Evolutionary conservation across 2,113 vertebrate species (phyloP), one percentile per base, ranked within the genome.

Genomic region (Heterochromis multidens): DNA sequence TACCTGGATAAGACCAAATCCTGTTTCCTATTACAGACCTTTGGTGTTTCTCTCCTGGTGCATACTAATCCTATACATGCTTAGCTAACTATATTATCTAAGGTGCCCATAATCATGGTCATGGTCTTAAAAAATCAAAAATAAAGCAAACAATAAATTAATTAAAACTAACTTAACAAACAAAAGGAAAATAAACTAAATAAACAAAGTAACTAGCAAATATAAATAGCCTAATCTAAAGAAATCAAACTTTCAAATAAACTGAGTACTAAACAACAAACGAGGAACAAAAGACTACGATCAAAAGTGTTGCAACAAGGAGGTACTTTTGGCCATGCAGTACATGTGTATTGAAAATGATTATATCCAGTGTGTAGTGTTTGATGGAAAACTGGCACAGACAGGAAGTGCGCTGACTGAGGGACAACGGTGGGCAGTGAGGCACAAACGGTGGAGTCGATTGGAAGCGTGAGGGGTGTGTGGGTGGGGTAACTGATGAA

Each of bases 301-400:
- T 4, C 40, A 43, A 43, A 43, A 43, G 13, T 12, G 31, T 31
- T 43, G 12, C 40, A 43, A 43, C 40, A 43, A 43, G 13, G 40
- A 4, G 13, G 40, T 14, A 43, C 43, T 46, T 14, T 46, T 46
- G 29, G 43, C 43, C 43, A 72, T 8, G 17, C 67, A 72, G 43
- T 52, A 13, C 43, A 72, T 52, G 43, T 49, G 67, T 31, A 1
- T 81, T 87, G 81, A 79, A 25, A 84, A 93, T 93, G 89, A 92
- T 79, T 90, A 94, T 87, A 84, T 93, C 93, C 94, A 89, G 86
- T 84, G 78, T 46, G 83, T 49, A 87, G 76, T 80, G 56, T 80
- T 88, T 87, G 88, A 92, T 90, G 88, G 87, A 77, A 60, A 54
- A 83, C 84, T 46, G 60, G 80, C 33, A 84, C 79, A 85, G 65